Evolutionary conservation across 2,113 vertebrate genomes (phyloP).

Genomic region (Stomatorhinus ivindoensis): DNA sequence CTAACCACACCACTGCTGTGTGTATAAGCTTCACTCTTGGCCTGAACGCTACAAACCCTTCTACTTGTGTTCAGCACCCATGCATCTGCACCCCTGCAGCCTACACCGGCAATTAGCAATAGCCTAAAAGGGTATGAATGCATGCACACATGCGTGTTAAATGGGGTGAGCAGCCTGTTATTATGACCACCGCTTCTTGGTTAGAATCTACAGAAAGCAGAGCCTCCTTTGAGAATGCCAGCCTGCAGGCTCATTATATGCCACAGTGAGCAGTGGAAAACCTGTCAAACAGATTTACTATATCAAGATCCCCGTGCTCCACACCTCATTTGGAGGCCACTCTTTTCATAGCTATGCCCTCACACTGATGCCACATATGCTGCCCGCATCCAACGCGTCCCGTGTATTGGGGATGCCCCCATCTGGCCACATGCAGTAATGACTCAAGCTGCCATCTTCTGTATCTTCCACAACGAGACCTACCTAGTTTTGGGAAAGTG

Average conservation of each 20-base stretch:
- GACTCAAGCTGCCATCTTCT: not conserved
- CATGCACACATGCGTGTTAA: not conserved
- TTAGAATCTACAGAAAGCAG: not conserved
- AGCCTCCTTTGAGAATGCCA: not conserved
- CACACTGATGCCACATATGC: not conserved
- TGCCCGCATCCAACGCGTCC: not conserved
- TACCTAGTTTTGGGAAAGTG: not conserved
- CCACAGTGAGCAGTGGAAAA: not conserved
- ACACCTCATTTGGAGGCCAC: not conserved
- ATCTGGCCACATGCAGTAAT: not conserved
- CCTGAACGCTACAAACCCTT: not conserved
- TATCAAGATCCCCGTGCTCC: not conserved
- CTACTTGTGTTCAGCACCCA: not conserved
- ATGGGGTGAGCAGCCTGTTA: not conserved
- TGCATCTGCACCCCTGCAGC: not conserved
- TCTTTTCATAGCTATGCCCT: not conserved
- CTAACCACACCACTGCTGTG: not conserved
- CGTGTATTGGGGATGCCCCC: not conserved
- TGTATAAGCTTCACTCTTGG: not conserved
- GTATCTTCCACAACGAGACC: not conserved
- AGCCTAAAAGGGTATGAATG: not conserved
- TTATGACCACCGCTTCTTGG: not conserved
- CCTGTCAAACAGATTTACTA: not conserved
- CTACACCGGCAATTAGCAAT: not conserved
- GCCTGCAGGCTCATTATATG: not conserved